Percentiles rank a stretch among this genome's conserved stretches.
These are phyloP conservation scores for Leuciscus idus DNA, from an alignment of 2,113 vertebrate genomes.

Conservation along the genomic window DNA sequence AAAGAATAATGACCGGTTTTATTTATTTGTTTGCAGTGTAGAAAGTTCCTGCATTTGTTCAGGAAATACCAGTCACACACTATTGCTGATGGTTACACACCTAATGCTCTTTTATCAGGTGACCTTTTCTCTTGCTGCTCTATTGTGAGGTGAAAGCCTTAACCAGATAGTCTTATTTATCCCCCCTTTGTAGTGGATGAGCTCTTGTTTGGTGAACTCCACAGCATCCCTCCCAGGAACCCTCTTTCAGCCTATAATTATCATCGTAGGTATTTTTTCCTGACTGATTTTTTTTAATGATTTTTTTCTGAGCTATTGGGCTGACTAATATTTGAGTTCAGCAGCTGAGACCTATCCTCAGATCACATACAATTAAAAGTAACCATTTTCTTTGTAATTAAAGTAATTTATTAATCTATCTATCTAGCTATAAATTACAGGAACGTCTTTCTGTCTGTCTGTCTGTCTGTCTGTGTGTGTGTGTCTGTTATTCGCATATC, in stretches of 20 bases:
- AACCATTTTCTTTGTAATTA: constrained; percentile 22
- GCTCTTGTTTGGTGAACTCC: constrained; percentile 24
- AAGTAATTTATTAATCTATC: constrained; percentile 19
- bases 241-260: constrained; percentile 22
- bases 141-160: background rate
- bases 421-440: too few relatives aligned
- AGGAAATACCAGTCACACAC: background rate
- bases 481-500: too few relatives aligned
- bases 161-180: background rate
- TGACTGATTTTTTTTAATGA: background rate
- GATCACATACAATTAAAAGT: constrained; percentile 31
- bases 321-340: background rate
- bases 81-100: background rate
- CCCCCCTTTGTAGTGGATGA: background rate
- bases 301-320: background rate
- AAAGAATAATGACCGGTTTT: background rate
- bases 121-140: constrained; percentile 2
- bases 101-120: background rate
- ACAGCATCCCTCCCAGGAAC: constrained; percentile 20
- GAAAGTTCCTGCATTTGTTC: background rate
- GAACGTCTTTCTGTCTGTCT: too few relatives aligned
- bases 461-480: too few relatives aligned
- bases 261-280: constrained; percentile 15
- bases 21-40: background rate
- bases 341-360: background rate